phyloP scores from a whole-genome alignment of 1,140 invertebrate genomes.

The Drosophila lowei region DNA sequence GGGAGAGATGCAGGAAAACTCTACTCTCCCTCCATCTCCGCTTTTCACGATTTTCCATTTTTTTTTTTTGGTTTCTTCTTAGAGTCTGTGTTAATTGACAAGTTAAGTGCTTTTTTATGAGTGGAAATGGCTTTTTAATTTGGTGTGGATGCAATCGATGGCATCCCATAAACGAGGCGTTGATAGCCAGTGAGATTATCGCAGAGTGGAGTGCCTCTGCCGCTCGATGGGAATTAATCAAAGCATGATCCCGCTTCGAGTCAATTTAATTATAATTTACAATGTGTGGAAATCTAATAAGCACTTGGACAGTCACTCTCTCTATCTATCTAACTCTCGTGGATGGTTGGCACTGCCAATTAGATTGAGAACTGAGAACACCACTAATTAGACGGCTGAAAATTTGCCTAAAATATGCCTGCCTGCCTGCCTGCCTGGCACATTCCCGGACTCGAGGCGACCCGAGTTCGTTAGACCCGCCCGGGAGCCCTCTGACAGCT shows the following conservation, averaged over 20 bases:
- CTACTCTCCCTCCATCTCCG: conserved; percentile 20
- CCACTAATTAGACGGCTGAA: conserved; percentile 32
- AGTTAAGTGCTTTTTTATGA: conserved; percentile 82
- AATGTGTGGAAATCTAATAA: conserved; percentile 65
- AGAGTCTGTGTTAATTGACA: conserved; percentile 72
- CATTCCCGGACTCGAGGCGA: conserved; percentile 14
- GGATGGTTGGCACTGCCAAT: conserved; percentile 29
- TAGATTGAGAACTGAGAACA: conserved; percentile 14
- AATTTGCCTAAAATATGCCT: conserved; percentile 56
- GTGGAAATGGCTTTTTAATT: conserved; percentile 77
- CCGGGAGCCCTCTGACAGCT: conserved; percentile 61
- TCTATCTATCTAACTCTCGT: too few species aligned
- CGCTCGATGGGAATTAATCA: conserved; percentile 60
- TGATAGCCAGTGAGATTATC: conserved; percentile 51
- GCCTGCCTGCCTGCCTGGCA: background rate
- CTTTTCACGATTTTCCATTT: conserved; percentile 7
- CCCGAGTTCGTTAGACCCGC: conserved; percentile 43
- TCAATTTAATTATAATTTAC: conserved; percentile 77
- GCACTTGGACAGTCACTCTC: conserved; percentile 20
- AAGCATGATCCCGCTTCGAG: conserved; percentile 38
- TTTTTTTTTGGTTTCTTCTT: conserved; percentile 1
- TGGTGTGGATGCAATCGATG: conserved; percentile 72
- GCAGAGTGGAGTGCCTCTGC: conserved; percentile 58
- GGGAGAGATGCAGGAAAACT: conserved; percentile 46
- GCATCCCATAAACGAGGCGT: conserved; percentile 45